Evolutionary conservation across 2,797 vertebrate genomes (phyloP), one percentile per base, ranked within the genome.

Genomic region (Scolopax bukidnonensis): DNA sequence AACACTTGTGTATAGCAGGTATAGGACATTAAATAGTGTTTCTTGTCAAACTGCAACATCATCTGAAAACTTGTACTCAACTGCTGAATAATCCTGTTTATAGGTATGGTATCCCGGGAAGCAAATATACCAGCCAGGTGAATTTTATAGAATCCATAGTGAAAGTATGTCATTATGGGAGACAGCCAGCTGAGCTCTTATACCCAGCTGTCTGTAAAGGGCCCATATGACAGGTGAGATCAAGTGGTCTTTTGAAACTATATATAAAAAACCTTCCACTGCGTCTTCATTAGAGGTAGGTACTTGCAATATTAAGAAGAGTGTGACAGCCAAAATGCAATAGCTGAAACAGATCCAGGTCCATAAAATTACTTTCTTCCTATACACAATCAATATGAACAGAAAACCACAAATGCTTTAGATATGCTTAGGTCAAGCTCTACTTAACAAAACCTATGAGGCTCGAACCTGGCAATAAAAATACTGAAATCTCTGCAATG

Each of bases 271-370:
- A 75, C 57, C 2, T n/a, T 64, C 47, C 18, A 41, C n/a, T 53
- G 7, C 1, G 0, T 68, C 16, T 8, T 75, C 10, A 1, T 78
- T 56, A 53, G 10, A 51, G 18, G 17, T 40, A 51, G 18, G 17
- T 64, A 16, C 27, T 86, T 75, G 33, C 17, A 28, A 18, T 50
- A 60, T 47, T 69, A 83, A 80, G 10, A 4, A 84, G 32, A 77
- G 6, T 12, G 4, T 63, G 19, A 38, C 4, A 81, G 43, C 33
- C 38, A 90, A 86, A 86, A 88, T 51, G 3, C 47, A 78, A 57
- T 28, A 33, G 2, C 1, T 83, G 18, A 64, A 73, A 40, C 78
- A 65, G 16, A 36, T 65, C 15, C 15, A 65, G 30, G 19, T 71
- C 33, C 38, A 84, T 40, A 86, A 78, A 19, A 33, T 61, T 54